Conservation (phyloP, 1,140 invertebrate genomes). For the Limonius californicus region DNA sequence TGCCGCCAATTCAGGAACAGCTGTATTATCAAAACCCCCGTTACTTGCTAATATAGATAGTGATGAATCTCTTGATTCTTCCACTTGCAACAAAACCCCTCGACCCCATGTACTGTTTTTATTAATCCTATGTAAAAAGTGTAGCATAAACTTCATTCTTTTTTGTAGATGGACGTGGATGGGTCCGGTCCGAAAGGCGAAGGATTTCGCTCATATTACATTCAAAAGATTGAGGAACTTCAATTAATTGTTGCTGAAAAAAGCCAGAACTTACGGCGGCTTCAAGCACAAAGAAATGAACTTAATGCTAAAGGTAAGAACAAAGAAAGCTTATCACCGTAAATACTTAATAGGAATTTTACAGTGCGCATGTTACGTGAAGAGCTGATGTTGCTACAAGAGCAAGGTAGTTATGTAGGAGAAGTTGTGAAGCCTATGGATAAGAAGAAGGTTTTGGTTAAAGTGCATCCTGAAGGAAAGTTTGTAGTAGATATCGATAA, state of each 20-base stretch:
- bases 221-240: constrained; percentile 95
- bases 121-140: not conserved
- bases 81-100: not conserved
- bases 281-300: constrained; percentile 99
- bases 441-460: constrained; percentile 99
- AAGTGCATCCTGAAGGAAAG: constrained; percentile 99
- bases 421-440: constrained; percentile 99
- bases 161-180: constrained; percentile 80
- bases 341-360: constrained; percentile 23
- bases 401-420: constrained; percentile 99
- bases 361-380: constrained; percentile 95
- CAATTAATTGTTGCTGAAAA: constrained; percentile 95
- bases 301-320: constrained; percentile 93
- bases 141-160: too few species aligned
- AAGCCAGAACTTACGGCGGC: constrained; percentile 92
- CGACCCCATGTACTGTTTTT: not conserved
- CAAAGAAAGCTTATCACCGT: constrained; percentile 15
- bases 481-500: constrained; percentile 99
- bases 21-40: not conserved
- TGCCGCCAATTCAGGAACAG: not conserved
- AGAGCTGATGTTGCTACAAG: constrained; percentile 95
- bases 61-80: constrained; percentile 7
- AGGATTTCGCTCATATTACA: constrained; percentile 91
- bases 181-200: constrained; percentile 66
- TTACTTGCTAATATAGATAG: not conserved